A percentile compares a stretch with the other conserved stretches of the same genome.
phyloP scores from a whole-genome alignment of 2,113 vertebrate genomes.

The Xiphophorus maculatus region DNA sequence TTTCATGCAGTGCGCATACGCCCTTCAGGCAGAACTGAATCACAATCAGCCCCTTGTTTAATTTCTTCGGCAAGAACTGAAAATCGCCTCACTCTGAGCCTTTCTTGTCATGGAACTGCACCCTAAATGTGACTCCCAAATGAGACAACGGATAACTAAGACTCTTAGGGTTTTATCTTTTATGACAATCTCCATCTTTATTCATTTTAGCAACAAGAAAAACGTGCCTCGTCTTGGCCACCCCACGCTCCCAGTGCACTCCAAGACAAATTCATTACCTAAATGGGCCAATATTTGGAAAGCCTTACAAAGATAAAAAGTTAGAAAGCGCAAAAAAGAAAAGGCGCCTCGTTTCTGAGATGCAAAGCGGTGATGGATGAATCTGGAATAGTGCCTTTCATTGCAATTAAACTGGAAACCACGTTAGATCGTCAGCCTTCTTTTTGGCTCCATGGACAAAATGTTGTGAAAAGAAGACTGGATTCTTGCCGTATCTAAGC shows the following conservation, averaged over 20 bases:
- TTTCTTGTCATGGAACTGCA: constrained; percentile 40
- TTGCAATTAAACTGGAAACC: not conserved
- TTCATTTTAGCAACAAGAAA: constrained; percentile 34
- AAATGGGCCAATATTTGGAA: constrained; percentile 45
- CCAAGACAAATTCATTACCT: constrained; percentile 40
- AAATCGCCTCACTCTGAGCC: constrained; percentile 28
- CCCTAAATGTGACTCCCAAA: constrained; percentile 50
- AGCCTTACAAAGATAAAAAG: constrained; percentile 17
- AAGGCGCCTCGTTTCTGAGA: constrained; percentile 37
- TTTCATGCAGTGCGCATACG: constrained; percentile 62
- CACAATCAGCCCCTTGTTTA: constrained; percentile 66
- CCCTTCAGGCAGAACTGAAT: constrained; percentile 51
- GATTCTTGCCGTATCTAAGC: not conserved
- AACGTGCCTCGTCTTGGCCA: constrained; percentile 33
- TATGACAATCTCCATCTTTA: constrained; percentile 29
- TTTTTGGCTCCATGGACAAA: not conserved
- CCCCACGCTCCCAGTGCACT: not conserved
- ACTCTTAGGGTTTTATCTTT: constrained; percentile 45
- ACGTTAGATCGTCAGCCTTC: not conserved
- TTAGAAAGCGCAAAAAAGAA: not conserved
- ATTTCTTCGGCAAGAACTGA: constrained; percentile 30
- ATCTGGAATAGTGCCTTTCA: constrained; percentile 11
- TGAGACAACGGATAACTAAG: constrained; percentile 46
- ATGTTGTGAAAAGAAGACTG: constrained; percentile 14
- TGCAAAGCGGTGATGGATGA: constrained; percentile 36